These are phyloP conservation scores for Botia kubotai DNA, from an alignment of 2,797 vertebrate species.

Conservation along the genomic window DNA sequence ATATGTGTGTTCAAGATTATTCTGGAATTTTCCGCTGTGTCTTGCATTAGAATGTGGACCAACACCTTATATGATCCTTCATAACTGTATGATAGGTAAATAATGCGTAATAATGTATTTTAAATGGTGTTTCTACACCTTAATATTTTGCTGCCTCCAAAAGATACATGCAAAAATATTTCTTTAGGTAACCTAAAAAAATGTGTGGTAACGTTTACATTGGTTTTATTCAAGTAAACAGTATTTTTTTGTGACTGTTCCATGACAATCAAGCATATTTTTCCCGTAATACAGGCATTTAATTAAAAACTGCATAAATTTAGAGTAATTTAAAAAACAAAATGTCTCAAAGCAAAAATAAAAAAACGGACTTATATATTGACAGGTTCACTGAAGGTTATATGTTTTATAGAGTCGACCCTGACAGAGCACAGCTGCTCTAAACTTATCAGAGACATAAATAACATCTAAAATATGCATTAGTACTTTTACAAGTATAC, in stretches of 20 bases:
- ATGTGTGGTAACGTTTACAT: not conserved
- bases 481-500: not conserved
- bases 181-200: not conserved
- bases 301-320: too few relatives aligned
- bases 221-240: not conserved
- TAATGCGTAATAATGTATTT: not conserved
- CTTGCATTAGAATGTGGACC: constrained; percentile 1
- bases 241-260: not conserved
- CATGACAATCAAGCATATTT: not conserved
- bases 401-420: too few relatives aligned
- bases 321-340: too few relatives aligned
- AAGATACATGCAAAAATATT: not conserved
- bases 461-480: too few relatives aligned
- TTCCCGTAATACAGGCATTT: not conserved
- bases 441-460: too few relatives aligned
- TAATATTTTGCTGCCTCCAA: not conserved
- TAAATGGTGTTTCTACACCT: not conserved
- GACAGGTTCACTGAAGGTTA: too few relatives aligned
- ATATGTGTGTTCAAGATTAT: constrained; percentile 37
- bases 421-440: too few relatives aligned
- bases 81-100: not conserved
- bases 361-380: too few relatives aligned
- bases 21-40: constrained; percentile 43
- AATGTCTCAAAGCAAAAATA: too few relatives aligned
- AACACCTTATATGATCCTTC: not conserved